Evolutionary conservation across 2,113 vertebrate species (phyloP), one percentile per base, ranked within the genome.

Genomic region (Shinisaurus crocodilurus): DNA sequence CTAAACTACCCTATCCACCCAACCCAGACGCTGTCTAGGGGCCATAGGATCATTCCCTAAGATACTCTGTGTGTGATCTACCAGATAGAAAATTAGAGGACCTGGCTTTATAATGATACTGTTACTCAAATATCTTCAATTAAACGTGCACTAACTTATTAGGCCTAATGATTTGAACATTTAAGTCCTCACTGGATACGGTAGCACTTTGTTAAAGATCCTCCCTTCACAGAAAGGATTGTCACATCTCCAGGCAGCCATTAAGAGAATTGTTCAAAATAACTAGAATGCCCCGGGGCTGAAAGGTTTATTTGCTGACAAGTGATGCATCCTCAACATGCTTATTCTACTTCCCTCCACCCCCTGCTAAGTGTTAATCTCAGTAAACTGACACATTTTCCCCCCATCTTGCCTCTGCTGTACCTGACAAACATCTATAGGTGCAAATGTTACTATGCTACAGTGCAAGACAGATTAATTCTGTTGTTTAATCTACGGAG

Each of bases 131-230:
- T 20, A 27, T 7, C 13, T 16, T 90, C 40, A 18, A 84, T 79
- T 29, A 82, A 88, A 79, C 1, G 8, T 57, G 54, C 82, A 27
- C 57, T 70, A 9, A 32, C 16, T 43, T 79, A 43, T 79, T 67
- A 65, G 37, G 91, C 67, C 3, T 2, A 65, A 85, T 91, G 67
- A 74, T 2, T n/a, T 18, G 74, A 92, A 82, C 57, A 70, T 83
- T 83, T 86, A 91, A 25, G 80, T 87, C 82, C 82, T 88, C 16
- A 18, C 29, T n/a, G 84, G 85, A 18, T 82, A 82, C 48, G 65
- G 45, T 20, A 85, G 13, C 34, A 40, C 37, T 88, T 10, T 25
- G 27, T 70, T 85, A 92, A 85, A 65, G 37, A 32, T 74, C 2
- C 72, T 86, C 32, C 5, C 76, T 84, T 32, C 57, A 7, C 23